Conservation (phyloP, 2,888 invertebrate genomes). For the Diarsia brunnea region DNA sequence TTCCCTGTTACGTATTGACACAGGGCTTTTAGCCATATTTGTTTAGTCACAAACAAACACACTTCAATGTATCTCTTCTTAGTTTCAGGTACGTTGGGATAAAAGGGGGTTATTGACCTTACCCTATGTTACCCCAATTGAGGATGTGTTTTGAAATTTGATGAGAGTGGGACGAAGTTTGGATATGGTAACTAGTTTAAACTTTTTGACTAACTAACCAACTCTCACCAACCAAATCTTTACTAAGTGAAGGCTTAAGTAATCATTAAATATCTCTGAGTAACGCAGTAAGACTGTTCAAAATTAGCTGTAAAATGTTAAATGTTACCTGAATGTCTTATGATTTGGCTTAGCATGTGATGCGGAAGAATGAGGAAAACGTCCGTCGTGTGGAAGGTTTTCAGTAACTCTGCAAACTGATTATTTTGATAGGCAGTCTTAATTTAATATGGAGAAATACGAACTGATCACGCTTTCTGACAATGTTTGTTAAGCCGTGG, state of each 20-base stretch:
- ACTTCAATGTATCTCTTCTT: slow-evolving; percentile 51
- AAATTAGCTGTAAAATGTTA: no score
- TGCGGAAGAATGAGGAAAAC: no score
- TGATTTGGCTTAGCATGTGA: no score
- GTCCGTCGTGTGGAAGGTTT: no score
- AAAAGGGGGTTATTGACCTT: slow-evolving; percentile 10
- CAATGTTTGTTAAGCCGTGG: background rate
- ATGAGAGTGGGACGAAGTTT: background rate
- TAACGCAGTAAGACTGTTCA: no score
- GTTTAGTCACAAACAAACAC: slow-evolving; percentile 57
- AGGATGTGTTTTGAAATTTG: slow-evolving; percentile 32
- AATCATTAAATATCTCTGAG: no score
- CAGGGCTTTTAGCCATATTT: slow-evolving; percentile 66
- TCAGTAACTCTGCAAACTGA: no score
- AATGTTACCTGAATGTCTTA: no score
- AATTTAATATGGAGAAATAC: background rate
- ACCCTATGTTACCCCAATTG: background rate
- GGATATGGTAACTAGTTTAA: no score
- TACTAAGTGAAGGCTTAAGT: no score
- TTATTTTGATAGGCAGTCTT: background rate
- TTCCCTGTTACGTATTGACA: slow-evolving; percentile 63
- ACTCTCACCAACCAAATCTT: no score
- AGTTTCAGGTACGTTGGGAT: slow-evolving; percentile 25
- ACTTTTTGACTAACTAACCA: background rate
- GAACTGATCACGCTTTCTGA: background rate